Evolutionary conservation across 2,113 vertebrate genomes (phyloP).

Genomic region (Lonchura striata): DNA sequence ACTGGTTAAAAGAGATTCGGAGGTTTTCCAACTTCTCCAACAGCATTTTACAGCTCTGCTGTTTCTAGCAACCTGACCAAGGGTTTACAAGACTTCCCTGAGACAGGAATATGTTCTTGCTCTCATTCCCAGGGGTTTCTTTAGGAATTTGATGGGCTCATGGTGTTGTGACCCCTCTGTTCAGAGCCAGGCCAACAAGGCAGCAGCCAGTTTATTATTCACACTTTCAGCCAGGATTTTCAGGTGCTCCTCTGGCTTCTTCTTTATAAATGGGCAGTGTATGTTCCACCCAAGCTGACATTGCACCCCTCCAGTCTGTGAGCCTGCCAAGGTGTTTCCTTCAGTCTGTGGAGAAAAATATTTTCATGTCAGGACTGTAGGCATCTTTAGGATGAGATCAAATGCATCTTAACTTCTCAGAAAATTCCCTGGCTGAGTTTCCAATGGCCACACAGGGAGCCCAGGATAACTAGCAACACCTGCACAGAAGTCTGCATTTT

Average conservation of each 20-base stretch:
- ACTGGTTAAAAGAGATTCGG: not conserved
- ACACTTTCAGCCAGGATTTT: not conserved
- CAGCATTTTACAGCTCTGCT: not conserved
- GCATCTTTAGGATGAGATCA: not conserved
- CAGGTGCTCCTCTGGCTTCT: not conserved
- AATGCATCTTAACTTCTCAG: not conserved
- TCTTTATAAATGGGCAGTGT: fast-evolving
- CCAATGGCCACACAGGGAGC: not conserved
- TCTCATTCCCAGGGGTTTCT: not conserved
- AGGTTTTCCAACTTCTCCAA: not conserved
- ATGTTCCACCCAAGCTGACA: not conserved
- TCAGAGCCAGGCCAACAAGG: not conserved
- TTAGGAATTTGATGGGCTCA: not conserved
- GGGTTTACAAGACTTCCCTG: not conserved
- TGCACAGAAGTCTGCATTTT: not conserved
- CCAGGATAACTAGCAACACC: not conserved
- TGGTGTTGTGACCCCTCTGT: not conserved
- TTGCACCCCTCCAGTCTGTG: not conserved
- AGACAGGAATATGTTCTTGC: not conserved
- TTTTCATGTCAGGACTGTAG: not conserved
- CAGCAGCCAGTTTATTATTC: not conserved
- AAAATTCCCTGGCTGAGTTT: not conserved
- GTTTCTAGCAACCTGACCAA: not conserved
- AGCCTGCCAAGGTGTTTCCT: not conserved
- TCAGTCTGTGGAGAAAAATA: not conserved